Evolutionary conservation across 2,797 vertebrate genomes (phyloP).

Genomic region (Taenioides sp.): DNA sequence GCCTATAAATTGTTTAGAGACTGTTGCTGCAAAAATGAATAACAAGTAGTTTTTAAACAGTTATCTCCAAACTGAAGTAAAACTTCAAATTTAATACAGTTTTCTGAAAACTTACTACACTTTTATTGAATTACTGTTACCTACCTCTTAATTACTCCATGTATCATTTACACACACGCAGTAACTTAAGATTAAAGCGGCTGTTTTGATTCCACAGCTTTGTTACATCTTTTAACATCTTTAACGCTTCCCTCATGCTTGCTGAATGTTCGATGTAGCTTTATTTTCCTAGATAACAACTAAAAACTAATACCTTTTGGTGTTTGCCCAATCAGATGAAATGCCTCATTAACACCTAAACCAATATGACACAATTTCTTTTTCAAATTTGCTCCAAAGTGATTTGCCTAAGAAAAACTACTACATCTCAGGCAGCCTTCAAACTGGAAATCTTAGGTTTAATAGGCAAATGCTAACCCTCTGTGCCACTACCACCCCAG

Average conservation of each 20-base stretch:
- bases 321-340: constrained; percentile 61
- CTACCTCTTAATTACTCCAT: not conserved
- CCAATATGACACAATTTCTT: constrained; percentile 8
- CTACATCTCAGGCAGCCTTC: too few species aligned
- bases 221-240: constrained; percentile 20
- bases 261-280: constrained; percentile 11
- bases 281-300: constrained; percentile 57
- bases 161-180: not conserved
- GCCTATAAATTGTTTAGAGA: constrained; percentile 7
- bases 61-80: not conserved
- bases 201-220: constrained; percentile 15
- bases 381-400: not conserved
- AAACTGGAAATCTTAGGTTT: not conserved
- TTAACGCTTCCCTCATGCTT: constrained; percentile 37
- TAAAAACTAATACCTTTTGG: constrained; percentile 48
- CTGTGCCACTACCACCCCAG: constrained; percentile 26
- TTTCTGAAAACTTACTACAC: not conserved
- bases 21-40: constrained; percentile 24
- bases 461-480: constrained; percentile 26
- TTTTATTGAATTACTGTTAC: not conserved
- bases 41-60: constrained; percentile 11
- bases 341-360: constrained; percentile 64
- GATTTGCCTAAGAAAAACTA: not conserved
- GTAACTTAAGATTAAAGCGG: not conserved
- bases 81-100: constrained; percentile 11